Evolutionary conservation across 2,888 invertebrate genomes (phyloP).

Genomic region (Elgonia sp.): DNA sequence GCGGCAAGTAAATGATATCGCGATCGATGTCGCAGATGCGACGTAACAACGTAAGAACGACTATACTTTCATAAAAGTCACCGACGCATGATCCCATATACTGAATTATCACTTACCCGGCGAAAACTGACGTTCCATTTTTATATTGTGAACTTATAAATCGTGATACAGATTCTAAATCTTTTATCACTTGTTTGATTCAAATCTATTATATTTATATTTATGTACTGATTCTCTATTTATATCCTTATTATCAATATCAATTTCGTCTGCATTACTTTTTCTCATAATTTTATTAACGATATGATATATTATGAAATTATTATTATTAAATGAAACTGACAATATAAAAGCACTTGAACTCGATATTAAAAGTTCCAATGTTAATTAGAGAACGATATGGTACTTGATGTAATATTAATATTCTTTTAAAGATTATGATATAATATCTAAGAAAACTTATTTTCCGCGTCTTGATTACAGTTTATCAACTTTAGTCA

Average conservation of each 20-base stretch:
- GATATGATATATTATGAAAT: too few relatives aligned
- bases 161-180: slow-evolving; percentile 29
- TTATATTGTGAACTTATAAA: slow-evolving; percentile 33
- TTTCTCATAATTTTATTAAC: too few relatives aligned
- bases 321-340: too few relatives aligned
- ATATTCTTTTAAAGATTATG: slow-evolving; percentile 37
- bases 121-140: slow-evolving; percentile 27
- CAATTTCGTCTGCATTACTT: too few relatives aligned
- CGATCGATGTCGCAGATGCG: slow-evolving; percentile 41
- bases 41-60: slow-evolving; percentile 43
- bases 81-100: slow-evolving; percentile 41
- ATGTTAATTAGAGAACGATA: not conserved
- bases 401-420: slow-evolving; percentile 30
- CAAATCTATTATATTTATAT: slow-evolving; percentile 4
- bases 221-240: not conserved
- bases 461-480: slow-evolving; percentile 45
- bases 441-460: slow-evolving; percentile 31
- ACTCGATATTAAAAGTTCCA: not conserved
- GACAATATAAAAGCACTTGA: too few relatives aligned
- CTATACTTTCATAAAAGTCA: slow-evolving; percentile 52
- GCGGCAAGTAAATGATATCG: slow-evolving; percentile 15
- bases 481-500: slow-evolving; percentile 45
- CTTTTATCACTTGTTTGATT: slow-evolving; percentile 34
- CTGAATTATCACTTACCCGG: slow-evolving; percentile 35
- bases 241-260: too few relatives aligned